phyloP scores from a whole-genome alignment of 92 coral and sea anemone species.

The Palythoa grandiflora region DNA sequence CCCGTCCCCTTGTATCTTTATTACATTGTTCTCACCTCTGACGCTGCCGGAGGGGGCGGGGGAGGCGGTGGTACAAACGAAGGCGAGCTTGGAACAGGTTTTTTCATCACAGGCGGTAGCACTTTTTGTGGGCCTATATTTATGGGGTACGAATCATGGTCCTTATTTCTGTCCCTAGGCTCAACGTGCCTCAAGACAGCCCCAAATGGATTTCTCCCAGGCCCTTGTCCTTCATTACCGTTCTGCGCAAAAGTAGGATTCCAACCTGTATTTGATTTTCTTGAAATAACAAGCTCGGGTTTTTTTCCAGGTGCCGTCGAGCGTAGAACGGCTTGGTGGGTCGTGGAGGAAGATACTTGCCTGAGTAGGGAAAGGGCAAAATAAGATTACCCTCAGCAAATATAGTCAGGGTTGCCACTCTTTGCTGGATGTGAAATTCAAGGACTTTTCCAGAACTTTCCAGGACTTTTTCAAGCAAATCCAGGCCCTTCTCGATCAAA shows the following conservation, averaged over 20 bases:
- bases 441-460: no score
- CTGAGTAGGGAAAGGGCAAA: neutral
- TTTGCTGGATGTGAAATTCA: no score
- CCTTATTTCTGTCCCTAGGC: neutral
- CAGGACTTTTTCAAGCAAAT: no score
- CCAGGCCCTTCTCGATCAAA: no score
- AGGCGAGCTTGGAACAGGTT: conserved; percentile 1
- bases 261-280: neutral
- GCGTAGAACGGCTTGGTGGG: neutral
- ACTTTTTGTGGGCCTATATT: neutral
- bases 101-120: conserved; percentile 2
- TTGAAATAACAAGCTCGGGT: neutral
- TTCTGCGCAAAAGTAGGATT: neutral
- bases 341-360: neutral
- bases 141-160: neutral
- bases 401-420: no score
- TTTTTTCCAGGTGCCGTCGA: neutral
- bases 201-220: conserved; percentile 9
- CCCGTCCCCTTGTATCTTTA: neutral
- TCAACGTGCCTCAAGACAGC: conserved; percentile 28
- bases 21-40: neutral
- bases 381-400: neutral
- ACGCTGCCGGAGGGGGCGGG: neutral
- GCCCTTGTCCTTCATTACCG: neutral
- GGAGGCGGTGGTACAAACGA: conserved; percentile 21